phyloP scores from a whole-genome alignment of 2,797 vertebrate species.

The Chelon auratus region DNA sequence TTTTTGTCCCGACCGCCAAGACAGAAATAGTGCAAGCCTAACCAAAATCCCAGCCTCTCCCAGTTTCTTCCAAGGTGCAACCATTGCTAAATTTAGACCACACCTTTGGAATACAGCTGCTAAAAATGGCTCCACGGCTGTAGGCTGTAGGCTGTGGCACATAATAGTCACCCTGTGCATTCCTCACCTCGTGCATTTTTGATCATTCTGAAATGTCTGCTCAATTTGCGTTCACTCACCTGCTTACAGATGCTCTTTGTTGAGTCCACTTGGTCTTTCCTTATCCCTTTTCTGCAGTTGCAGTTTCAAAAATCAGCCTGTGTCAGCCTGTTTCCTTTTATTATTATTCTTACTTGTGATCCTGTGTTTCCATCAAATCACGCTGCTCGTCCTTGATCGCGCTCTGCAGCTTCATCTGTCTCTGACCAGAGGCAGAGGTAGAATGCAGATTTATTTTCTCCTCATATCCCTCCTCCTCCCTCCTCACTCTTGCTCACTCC shows the following conservation, averaged over 20 bases:
- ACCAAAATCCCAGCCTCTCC: slow-evolving; percentile 74
- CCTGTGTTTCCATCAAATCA: slow-evolving; percentile 37
- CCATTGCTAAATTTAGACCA: slow-evolving; percentile 76
- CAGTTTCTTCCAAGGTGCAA: slow-evolving; percentile 77
- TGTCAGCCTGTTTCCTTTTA: slow-evolving; percentile 13
- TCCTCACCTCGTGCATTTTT: slow-evolving; percentile 36
- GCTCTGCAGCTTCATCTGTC: slow-evolving; percentile 55
- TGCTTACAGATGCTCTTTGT: slow-evolving; percentile 37
- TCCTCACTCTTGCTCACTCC: slow-evolving; percentile 47
- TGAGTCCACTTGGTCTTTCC: slow-evolving; percentile 17
- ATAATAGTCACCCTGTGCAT: slow-evolving; percentile 35
- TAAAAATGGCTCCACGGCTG: slow-evolving; percentile 56
- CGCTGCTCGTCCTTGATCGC: slow-evolving; percentile 46
- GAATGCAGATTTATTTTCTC: slow-evolving; percentile 78
- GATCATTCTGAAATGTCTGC: slow-evolving; percentile 32
- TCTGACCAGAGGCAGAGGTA: slow-evolving; percentile 74
- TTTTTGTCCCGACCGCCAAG: slow-evolving; percentile 63
- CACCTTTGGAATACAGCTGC: slow-evolving; percentile 68
- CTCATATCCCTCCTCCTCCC: slow-evolving; percentile 63
- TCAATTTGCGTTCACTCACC: slow-evolving; percentile 65
- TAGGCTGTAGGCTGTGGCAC: slow-evolving; percentile 39
- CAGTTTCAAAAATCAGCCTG: slow-evolving; percentile 22
- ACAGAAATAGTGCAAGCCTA: slow-evolving; percentile 73
- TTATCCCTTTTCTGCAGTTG: slow-evolving; percentile 6
- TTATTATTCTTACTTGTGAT: slow-evolving; percentile 14